These are phyloP conservation scores for Nezara viridula DNA, from an alignment of 2,888 invertebrate species.

Conservation along the genomic window DNA sequence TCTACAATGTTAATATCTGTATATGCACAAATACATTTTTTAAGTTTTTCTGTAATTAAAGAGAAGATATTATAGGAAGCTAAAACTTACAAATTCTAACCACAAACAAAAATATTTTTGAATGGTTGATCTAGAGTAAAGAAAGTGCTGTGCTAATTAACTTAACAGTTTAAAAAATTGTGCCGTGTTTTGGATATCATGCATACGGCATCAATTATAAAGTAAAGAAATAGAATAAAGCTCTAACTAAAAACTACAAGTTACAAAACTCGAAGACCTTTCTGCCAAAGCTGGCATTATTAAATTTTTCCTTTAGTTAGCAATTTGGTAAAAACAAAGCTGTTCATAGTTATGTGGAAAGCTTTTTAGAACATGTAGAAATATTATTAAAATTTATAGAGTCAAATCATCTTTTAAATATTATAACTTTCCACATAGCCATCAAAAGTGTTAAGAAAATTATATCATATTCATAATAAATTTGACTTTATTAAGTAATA, in stretches of 20 bases:
- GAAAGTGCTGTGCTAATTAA: conserved; percentile 52
- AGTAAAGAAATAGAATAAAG: not conserved
- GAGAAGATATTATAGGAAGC: conserved; percentile 46
- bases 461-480: not conserved
- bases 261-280: conserved; percentile 36
- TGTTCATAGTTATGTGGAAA: conserved; percentile 55
- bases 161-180: not conserved
- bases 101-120: conserved; percentile 31
- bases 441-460: not conserved
- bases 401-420: no score
- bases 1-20: conserved; percentile 49
- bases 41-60: not conserved
- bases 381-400: not conserved
- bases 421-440: conserved; percentile 21
- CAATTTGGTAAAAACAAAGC: conserved; percentile 9
- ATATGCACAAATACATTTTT: conserved; percentile 51
- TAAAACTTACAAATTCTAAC: conserved; percentile 39
- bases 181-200: conserved; percentile 48
- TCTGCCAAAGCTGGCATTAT: conserved; percentile 53
- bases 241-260: conserved; percentile 38
- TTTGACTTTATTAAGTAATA: not conserved
- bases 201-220: conserved; percentile 17
- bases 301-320: conserved; percentile 50
- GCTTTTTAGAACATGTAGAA: not conserved
- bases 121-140: conserved; percentile 4